Evolutionary conservation across 1,140 invertebrate species (phyloP), one percentile per base, ranked within the genome.

Genomic region (Drosophila sproati): DNA sequence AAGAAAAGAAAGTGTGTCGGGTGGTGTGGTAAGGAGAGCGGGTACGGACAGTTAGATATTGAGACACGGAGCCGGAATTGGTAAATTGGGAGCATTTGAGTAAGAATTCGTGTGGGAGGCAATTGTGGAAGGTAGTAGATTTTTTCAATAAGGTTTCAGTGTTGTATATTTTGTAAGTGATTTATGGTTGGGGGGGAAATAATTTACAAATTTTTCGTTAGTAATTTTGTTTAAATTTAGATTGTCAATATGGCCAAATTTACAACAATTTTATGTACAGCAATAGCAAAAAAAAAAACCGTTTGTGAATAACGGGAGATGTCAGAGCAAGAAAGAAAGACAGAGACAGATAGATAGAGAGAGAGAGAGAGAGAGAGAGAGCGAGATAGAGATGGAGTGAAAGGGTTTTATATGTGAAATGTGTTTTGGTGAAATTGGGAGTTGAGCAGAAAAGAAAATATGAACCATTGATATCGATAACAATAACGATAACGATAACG

Each of bases 141-240:
- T 20, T 20, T 20, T 20, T 20, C 20, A 20, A 20, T 20, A 20
- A 20, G 60, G 1, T 56, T 66, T 61, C 3, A 10, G 34, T 43
- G 57, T 59, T 62, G 43, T 0, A 35, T 54, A 20, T 48, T 41
- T 32, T 12, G 32, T 51, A 20, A 59, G 45, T 37, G 4, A 20
- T 34, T 50, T 39, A 12, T 34, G 48, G 32, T 56, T 10, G 4
- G 12, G 31, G 55, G 57, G 57, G 56, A 73, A 78, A 69, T 68
- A 79, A 85, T 85, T 67, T 71, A 78, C 41, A 89, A 64, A 61
- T 74, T 79, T 91, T 91, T 83, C 71, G 78, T 91, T 91, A 91
- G 89, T 90, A 82, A 83, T 82, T 82, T 89, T 59, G 48, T 63
- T 86, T 8, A 51, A 29, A 10, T 63, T 57, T 3, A 6, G 20